These are phyloP conservation scores for Spheniscus humboldti DNA, from an alignment of 2,797 vertebrate species.

Conservation along the genomic window DNA sequence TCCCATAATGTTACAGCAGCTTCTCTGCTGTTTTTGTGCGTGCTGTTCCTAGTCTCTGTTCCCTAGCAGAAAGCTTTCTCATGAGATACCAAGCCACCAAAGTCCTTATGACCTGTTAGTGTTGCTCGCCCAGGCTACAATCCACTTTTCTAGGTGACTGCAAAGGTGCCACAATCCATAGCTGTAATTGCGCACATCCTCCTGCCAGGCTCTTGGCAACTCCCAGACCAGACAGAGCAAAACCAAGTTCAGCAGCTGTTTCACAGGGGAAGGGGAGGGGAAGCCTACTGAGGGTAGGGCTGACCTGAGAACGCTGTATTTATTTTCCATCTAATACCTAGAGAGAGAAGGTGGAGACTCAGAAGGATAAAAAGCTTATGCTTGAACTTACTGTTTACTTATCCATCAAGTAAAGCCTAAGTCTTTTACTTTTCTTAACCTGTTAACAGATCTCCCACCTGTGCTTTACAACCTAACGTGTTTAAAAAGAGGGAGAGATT, in stretches of 20 bases:
- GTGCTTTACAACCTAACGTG: background rate
- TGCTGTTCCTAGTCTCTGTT: background rate
- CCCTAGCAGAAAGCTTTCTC: background rate
- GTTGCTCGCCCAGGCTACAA: background rate
- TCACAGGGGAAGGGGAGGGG: constrained; percentile 13
- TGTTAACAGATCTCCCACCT: background rate
- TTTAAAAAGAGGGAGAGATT: background rate
- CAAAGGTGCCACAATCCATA: background rate
- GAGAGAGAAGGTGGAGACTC: constrained; percentile 17
- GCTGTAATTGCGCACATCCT: background rate
- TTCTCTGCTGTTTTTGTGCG: background rate
- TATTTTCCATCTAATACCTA: constrained; percentile 42
- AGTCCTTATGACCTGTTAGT: background rate
- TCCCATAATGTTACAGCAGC: constrained; percentile 73
- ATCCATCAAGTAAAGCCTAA: background rate
- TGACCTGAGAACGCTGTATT: background rate
- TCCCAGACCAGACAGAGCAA: background rate
- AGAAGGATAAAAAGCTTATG: constrained; percentile 48
- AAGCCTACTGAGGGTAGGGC: background rate
- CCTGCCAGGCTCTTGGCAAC: background rate
- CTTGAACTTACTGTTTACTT: background rate
- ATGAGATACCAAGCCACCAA: background rate
- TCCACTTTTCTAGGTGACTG: background rate
- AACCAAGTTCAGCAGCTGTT: constrained; percentile 19
- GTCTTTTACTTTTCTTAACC: constrained; percentile 2